Base-by-base conservation (phyloP, 2,888 invertebrate genomes). In the Latrodectus hesperus region DNA sequence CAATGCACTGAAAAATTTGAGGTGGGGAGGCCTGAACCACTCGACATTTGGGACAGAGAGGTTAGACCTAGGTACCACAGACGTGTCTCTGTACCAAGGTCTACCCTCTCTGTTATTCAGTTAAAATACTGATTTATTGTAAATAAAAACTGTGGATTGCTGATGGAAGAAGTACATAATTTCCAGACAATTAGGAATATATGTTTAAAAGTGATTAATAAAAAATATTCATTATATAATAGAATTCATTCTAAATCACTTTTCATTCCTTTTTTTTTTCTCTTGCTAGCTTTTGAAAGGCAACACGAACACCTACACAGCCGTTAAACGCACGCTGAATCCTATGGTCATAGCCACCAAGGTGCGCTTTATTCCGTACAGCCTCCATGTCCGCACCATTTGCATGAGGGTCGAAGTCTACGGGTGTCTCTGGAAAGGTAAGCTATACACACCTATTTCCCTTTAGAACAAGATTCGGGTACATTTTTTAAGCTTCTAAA, bases 331-430 rank as follows among this genome's bases (percentile, higher is more conserved):
- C 90, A 94, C 94, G 72, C 93, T 97, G 91, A 95, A 96, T 89
- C 96, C 96, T 16, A 95, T 96, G 51, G 95, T 98, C 90, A 96
- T 97, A 94, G 97, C 97, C 38, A 95, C 95, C 90, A 95, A 95
- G 92, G 94, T 98, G 84, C 95, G 97, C 74, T 96, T 98, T 92
- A 93, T 97, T 83, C 98, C 98, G 0, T 95, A 95, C 94, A 96
- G 96, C 92, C 94, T 95, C 89, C 95, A 96, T 91, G 94, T 95
- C 9, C 94, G 97, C 89, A 97, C 97, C 0, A 96, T 97, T 78
- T 98, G 98, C 93, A 96, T 98, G 96, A 93, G 98, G 89, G 96
- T 97, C 55, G 98, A 98, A 92, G 92, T 98, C 52, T 97, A 96
- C 92, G 98, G 98, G 38, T 98, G 97, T 92, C 94, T 94, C 70